phyloP scores from a whole-genome alignment of 53 echinoderm and acorn worm genomes.

The Echinarachnius parma region DNA sequence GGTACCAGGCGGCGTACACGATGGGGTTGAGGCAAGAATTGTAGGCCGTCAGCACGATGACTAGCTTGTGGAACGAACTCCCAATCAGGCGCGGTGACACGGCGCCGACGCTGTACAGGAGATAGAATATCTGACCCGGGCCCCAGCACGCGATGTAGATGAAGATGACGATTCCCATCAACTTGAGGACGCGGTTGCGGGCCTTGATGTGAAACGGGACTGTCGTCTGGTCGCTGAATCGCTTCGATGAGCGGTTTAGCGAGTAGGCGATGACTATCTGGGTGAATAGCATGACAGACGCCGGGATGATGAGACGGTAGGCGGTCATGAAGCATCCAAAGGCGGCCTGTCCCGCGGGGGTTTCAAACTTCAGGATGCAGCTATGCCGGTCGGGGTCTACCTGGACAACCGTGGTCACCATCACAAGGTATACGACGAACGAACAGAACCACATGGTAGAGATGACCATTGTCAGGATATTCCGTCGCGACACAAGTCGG shows the following conservation, averaged over 20 bases:
- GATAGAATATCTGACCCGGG: slow-evolving; percentile 10
- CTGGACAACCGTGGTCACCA: slow-evolving; percentile 2
- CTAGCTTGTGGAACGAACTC: slow-evolving; percentile 17
- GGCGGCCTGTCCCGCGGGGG: not conserved
- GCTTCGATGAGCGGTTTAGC: not conserved
- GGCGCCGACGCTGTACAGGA: slow-evolving; percentile 20
- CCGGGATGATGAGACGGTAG: slow-evolving; percentile 23
- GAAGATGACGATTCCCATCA: slow-evolving; percentile 29
- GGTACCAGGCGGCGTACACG: slow-evolving; percentile 18
- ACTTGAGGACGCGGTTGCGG: slow-evolving; percentile 17
- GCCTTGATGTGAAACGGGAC: slow-evolving; percentile 30
- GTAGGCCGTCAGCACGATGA: slow-evolving; percentile 30
- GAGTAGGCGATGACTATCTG: slow-evolving; percentile 13
- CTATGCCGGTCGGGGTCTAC: not conserved
- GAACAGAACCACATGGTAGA: not conserved
- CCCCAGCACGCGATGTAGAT: slow-evolving; percentile 18
- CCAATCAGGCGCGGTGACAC: slow-evolving; percentile 12
- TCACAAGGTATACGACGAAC: not conserved
- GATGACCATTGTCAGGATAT: not conserved
- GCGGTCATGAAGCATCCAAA: slow-evolving; percentile 13
- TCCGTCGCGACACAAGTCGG: slow-evolving; percentile 2
- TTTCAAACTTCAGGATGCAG: slow-evolving; percentile 8
- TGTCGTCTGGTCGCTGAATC: not conserved
- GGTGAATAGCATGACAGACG: slow-evolving; percentile 11
- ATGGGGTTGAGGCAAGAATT: slow-evolving; percentile 27